Evolutionary conservation across 2,797 vertebrate species (phyloP), one percentile per base, ranked within the genome.

Genomic region (Rhadinocentrus ornatus): DNA sequence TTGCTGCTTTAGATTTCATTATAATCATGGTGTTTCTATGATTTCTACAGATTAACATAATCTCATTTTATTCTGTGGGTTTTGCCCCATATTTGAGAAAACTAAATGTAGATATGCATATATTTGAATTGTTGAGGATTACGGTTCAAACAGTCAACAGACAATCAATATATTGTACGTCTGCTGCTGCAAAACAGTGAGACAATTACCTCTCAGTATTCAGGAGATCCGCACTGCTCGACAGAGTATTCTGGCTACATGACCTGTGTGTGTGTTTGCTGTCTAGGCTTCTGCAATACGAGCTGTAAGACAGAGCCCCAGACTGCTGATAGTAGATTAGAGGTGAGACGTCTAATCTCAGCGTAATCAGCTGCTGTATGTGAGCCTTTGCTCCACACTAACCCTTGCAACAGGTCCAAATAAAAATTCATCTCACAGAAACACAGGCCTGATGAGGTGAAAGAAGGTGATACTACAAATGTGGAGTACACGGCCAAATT

Each of bases 281-380:
- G 66, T 73, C 58, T 50, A 60, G 79, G 50, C 31, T 62, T 66
- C 71, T 83, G 76, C 79, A 84, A 79, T 81, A 66, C 15, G 81
- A 88, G 76, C 81, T 75, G 61, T 74, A 85, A 89, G 85, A 91
- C 80, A 78, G 75, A 80, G 71, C 46, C 83, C 82, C 83, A 88
- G 88, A 84, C 87, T 86, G 85, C 78, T 86, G 89, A 92, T 88
- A 84, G 70, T 57, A 92, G 92, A 93, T 93, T 92, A 92, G 85
- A 86, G 84, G 84, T 87, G 89, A 91, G 87, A 89, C 82, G 78
- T 90, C 78, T 90, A 86, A 92, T 91, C 87, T 90, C 75, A 78
- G 76, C 71, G 77, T 88, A 89, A 93, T 93, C 91, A 90, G 79
- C 77, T 59, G 60, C 70, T 84, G 83, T 88, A 91, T 93, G 89